Conservation (phyloP, 2,797 vertebrate genomes). For the Cryptoblepharus egeriae region DNA sequence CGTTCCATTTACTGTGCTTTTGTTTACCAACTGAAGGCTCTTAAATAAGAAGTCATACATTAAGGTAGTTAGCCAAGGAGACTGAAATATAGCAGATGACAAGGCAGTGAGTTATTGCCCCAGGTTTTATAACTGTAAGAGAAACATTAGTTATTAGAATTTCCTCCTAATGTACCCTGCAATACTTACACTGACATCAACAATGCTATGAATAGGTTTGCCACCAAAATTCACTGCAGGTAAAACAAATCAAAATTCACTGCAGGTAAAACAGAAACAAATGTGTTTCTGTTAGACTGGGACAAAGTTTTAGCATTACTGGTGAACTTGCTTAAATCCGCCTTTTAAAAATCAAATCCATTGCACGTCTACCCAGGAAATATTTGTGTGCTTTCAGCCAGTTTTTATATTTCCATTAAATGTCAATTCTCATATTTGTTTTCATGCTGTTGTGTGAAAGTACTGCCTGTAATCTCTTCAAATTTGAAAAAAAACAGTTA, state of each 20-base stretch:
- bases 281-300: background rate
- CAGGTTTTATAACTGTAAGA: constrained; percentile 12
- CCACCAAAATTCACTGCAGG: background rate
- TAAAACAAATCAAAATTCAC: background rate
- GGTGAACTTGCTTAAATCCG: background rate
- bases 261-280: background rate
- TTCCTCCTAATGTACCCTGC: constrained; percentile 25
- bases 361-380: background rate
- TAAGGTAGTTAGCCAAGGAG: constrained; percentile 36
- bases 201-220: background rate
- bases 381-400: background rate
- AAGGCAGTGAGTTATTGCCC: constrained; percentile 26
- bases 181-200: constrained; percentile 5
- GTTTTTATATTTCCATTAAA: no score
- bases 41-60: constrained; percentile 46
- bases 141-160: constrained; percentile 20
- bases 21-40: constrained; percentile 46
- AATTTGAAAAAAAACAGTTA: background rate
- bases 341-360: background rate
- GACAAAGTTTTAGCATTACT: background rate
- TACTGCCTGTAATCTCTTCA: background rate
- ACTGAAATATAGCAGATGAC: constrained; percentile 54
- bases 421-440: no score
- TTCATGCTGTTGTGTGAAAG: no score
- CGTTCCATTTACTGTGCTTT: constrained; percentile 37